phyloP scores from a whole-genome alignment of 2,113 vertebrate species.

The Sciurus niger region DNA sequence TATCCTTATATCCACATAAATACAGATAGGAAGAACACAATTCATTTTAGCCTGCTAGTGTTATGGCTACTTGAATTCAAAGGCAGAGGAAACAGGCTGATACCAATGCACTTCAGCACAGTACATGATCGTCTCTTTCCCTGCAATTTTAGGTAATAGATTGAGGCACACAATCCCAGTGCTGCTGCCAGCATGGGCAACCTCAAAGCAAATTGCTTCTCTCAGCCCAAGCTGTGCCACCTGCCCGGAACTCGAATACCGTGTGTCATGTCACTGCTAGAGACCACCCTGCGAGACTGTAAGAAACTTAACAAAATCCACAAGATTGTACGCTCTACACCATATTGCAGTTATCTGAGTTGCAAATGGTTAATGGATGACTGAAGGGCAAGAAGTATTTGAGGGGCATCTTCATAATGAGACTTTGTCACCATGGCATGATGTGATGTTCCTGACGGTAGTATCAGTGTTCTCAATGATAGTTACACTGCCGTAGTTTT shows the following conservation, averaged over 20 bases:
- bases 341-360: neutral
- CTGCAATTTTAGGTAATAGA: neutral
- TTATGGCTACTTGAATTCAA: neutral
- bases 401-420: slow-evolving; percentile 23
- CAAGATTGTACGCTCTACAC: neutral
- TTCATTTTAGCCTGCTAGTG: neutral
- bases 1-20: neutral
- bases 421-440: neutral
- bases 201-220: neutral
- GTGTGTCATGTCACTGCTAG: neutral
- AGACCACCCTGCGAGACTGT: neutral
- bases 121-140: neutral
- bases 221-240: neutral
- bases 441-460: rapidly evolving
- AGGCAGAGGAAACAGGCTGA: neutral
- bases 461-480: neutral
- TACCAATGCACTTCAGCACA: neutral
- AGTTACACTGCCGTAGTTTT: neutral
- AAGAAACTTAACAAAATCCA: neutral
- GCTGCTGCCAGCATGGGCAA: neutral
- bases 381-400: neutral
- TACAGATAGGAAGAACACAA: neutral
- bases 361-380: neutral
- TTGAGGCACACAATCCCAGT: neutral
- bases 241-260: neutral